Evolutionary conservation across 2,888 invertebrate genomes (phyloP).

Genomic region (Acronicta aceris): DNA sequence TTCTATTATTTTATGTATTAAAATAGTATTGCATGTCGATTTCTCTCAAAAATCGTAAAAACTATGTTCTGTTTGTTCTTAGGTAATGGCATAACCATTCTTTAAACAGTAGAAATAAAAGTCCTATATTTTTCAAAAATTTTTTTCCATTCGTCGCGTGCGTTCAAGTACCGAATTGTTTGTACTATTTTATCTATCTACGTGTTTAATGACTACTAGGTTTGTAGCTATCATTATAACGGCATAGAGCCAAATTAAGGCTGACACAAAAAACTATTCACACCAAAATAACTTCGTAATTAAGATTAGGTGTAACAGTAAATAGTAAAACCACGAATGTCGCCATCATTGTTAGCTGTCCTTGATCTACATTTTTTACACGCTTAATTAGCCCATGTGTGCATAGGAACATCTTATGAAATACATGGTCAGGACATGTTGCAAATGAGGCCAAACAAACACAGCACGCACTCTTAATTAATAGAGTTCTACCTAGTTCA

Average conservation of each 20-base stretch:
- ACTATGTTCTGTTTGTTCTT: too few relatives aligned
- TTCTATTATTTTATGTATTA: slow-evolving; percentile 4
- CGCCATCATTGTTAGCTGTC: slow-evolving; percentile 36
- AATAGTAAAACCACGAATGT: slow-evolving; percentile 15
- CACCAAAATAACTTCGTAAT: slow-evolving; percentile 21
- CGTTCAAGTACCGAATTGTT: background rate
- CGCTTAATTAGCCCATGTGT: slow-evolving; percentile 26
- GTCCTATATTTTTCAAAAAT: too few relatives aligned
- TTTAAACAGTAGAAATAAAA: too few relatives aligned
- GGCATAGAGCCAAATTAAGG: slow-evolving; percentile 26
- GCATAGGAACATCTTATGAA: slow-evolving; percentile 22
- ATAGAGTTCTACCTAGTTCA: slow-evolving; percentile 15
- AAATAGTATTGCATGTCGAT: background rate
- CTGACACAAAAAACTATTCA: slow-evolving; percentile 25
- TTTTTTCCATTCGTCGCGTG: too few relatives aligned
- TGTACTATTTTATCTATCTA: background rate
- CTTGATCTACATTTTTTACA: slow-evolving; percentile 55
- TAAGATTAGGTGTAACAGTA: slow-evolving; percentile 32
- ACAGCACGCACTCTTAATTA: slow-evolving; percentile 6
- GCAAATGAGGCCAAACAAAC: slow-evolving; percentile 31
- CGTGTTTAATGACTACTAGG: slow-evolving; percentile 13
- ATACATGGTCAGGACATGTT: slow-evolving; percentile 11
- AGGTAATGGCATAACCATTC: too few relatives aligned
- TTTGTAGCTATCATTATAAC: slow-evolving; percentile 28
- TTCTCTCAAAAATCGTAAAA: background rate